phyloP scores from a whole-genome alignment of 2,113 vertebrate species.

The Stigmatopora nigra region DNA sequence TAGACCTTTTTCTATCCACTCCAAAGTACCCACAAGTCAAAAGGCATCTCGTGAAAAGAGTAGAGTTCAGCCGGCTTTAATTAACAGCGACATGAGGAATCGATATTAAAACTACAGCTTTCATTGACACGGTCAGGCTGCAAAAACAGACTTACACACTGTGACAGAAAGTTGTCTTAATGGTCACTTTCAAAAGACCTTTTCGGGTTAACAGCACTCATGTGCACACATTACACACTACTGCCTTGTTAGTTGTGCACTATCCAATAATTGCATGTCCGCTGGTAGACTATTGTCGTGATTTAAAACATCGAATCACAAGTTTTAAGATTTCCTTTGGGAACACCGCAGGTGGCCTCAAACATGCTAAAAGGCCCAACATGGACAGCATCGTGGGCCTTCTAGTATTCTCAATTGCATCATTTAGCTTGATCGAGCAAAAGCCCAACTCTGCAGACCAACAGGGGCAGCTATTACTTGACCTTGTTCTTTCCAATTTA shows the following conservation, averaged over 20 bases:
- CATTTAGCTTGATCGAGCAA: background rate
- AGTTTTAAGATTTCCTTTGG: background rate
- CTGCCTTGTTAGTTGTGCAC: background rate
- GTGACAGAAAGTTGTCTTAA: constrained; percentile 23
- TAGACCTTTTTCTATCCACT: too few species aligned
- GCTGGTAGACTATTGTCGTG: background rate
- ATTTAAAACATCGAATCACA: background rate
- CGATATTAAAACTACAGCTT: constrained; percentile 22
- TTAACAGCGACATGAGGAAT: constrained; percentile 45
- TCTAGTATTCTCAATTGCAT: background rate
- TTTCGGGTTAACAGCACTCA: background rate
- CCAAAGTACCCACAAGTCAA: too few species aligned
- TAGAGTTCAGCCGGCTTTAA: constrained; percentile 28
- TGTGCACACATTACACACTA: background rate
- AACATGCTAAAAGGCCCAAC: background rate
- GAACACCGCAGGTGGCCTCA: background rate
- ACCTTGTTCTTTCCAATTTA: background rate
- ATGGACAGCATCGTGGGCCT: background rate
- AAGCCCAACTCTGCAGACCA: background rate
- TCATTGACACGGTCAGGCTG: constrained; percentile 21
- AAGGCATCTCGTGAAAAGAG: background rate
- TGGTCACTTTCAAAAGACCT: constrained; percentile 5
- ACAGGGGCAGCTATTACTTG: background rate
- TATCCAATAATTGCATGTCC: background rate
- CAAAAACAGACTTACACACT: constrained; percentile 22